Base-by-base conservation (phyloP, 2,113 vertebrate genomes). In the Petaurus breviceps region DNA sequence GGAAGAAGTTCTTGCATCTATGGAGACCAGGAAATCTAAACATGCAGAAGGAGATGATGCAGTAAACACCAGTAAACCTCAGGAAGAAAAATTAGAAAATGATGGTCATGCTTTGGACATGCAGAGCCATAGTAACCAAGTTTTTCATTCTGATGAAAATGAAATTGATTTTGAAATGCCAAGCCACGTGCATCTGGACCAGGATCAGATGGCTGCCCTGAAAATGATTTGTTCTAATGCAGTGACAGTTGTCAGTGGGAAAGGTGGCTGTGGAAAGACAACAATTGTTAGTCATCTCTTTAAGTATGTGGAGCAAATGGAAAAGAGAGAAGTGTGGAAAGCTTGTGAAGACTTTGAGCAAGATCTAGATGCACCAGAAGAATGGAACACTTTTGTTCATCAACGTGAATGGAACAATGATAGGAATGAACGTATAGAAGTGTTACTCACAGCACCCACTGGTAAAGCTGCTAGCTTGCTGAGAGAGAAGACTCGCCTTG, bases 191-290 rank as follows among this genome's bases (percentile, higher is more conserved):
- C 96, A 97, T 0, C 90, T 99, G 90, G 99, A 99, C 90, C 92
- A 12, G n/a, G 98, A 99, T 95, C 99, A 99, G 52, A 68, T 98
- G 90, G 97, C 77, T 43, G 99, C 99, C 55, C 25, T 99, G 84
- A 49, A 98, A 95, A 99, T 99, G 98, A 99, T 99, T 89, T 99
- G 99, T 94, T 96, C 97, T 92, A 99, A 99, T 94, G 98, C 99
- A 10, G 98, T 99, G 93, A 99, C 99, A 0, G 96, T 99, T 94
- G 98, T 99, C 95, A 99, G 99, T 94, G 99, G 99, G 50, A 99
- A 99, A 97, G 99, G 99, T 8, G 99, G 99, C 26, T 99, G 98
- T 96, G 99, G 99, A 50, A 99, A 99, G 98, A 99, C 99, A 92
- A 99, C 99, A 0, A 97, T 99, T 61, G 99, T 99, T 50, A 99